Conservation (phyloP, 2,888 invertebrate genomes). For the Sylvicola fuscatus region DNA sequence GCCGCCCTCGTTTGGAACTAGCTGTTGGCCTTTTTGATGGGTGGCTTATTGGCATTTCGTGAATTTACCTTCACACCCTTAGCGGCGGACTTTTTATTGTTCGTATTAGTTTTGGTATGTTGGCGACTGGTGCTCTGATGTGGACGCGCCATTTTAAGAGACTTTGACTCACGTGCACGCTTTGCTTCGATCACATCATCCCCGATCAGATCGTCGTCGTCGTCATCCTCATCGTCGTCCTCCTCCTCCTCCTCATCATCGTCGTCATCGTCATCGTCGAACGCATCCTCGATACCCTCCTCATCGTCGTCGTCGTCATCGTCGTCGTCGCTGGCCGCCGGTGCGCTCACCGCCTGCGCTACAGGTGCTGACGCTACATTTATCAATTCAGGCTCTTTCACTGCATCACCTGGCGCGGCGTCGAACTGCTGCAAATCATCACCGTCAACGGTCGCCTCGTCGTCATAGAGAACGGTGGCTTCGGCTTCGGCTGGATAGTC, state of each 20-base stretch:
- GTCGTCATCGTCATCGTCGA: no score
- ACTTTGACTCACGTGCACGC: conserved; percentile 75
- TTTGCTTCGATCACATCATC: conserved; percentile 41
- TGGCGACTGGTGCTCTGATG: not conserved
- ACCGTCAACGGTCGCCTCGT: conserved; percentile 17
- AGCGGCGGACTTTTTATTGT: no score
- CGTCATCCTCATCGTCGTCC: conserved; percentile 31
- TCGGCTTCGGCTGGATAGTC: conserved; percentile 23
- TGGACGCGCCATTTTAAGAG: conserved; percentile 22
- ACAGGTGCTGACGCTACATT: not conserved
- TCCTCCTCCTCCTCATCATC: no score
- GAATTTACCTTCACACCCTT: no score
- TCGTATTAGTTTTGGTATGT: no score
- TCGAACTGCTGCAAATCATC: conserved; percentile 41
- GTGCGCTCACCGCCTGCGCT: not conserved
- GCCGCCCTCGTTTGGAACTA: no score
- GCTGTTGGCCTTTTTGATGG: no score
- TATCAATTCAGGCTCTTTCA: conserved; percentile 3
- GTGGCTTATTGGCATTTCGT: no score
- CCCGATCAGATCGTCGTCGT: conserved; percentile 40
- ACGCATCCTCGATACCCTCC: no score
- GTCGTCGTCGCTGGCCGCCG: not conserved
- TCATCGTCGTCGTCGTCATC: no score
- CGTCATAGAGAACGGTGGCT: conserved; percentile 26
- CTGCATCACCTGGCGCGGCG: conserved; percentile 43